A percentile compares a stretch with the other conserved stretches of the same genome.
Conservation (phyloP, 2,113 vertebrate species). For the Trogon melanurus region DNA sequence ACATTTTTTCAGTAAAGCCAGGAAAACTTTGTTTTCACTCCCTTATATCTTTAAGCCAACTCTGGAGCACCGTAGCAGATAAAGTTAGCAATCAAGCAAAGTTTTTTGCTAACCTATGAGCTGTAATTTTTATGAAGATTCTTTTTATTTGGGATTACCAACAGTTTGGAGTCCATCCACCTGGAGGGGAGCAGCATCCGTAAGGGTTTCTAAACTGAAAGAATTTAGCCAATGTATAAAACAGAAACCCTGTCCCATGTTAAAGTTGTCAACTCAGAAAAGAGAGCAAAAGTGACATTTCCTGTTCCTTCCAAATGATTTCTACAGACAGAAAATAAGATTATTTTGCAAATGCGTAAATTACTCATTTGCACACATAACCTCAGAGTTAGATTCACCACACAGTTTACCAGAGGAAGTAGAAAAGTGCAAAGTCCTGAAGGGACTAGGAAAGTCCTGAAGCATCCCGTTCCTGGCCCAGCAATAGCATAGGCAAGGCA, state of each 20-base stretch:
- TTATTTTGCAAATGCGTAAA: neutral
- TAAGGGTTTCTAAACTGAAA: neutral
- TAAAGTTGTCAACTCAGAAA: neutral
- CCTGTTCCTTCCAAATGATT: neutral
- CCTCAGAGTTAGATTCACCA: neutral
- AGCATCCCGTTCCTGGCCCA: neutral
- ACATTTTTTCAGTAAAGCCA: neutral
- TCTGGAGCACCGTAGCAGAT: neutral
- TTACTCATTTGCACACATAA: neutral
- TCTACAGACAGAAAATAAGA: neutral
- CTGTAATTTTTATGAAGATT: conserved; percentile 2
- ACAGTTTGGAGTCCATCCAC: neutral
- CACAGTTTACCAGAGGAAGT: neutral
- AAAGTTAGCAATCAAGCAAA: neutral
- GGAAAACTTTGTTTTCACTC: neutral
- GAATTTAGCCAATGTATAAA: neutral
- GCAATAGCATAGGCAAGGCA: neutral
- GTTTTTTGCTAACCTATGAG: neutral
- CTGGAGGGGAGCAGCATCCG: neutral
- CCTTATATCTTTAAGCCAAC: neutral
- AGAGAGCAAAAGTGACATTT: neutral
- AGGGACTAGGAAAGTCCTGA: neutral
- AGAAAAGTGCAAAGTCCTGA: neutral
- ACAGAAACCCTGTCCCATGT: neutral
- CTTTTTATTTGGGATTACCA: neutral